Evolutionary conservation across 2,888 invertebrate genomes (phyloP).

Genomic region (Tribolium freemani): DNA sequence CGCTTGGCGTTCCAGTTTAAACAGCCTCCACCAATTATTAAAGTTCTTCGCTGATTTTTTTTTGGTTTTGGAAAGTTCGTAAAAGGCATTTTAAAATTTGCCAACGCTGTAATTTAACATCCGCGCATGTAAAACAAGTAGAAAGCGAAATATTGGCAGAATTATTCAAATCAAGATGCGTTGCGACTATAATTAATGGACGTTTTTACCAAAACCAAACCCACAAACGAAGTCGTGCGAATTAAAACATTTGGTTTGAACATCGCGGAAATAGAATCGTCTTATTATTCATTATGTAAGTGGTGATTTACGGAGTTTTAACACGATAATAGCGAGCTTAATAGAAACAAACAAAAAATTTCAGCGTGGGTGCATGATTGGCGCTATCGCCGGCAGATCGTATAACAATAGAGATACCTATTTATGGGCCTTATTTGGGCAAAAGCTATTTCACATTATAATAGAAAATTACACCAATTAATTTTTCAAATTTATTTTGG

Average conservation of each 20-base stretch:
- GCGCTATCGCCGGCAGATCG: neutral
- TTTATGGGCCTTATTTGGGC: neutral
- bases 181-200: neutral
- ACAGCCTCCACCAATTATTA: neutral
- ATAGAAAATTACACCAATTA: neutral
- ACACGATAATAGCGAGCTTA: slow-evolving; percentile 2
- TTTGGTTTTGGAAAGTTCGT: neutral
- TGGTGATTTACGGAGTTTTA: slow-evolving; percentile 18
- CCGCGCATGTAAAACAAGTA: slow-evolving; percentile 13
- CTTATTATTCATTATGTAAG: slow-evolving; percentile 16
- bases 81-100: neutral
- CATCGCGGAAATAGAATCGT: slow-evolving; percentile 1
- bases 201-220: neutral
- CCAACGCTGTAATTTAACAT: slow-evolving; percentile 7
- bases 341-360: slow-evolving; percentile 16
- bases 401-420: slow-evolving; percentile 1
- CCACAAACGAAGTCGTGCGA: slow-evolving; percentile 18
- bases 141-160: slow-evolving; percentile 25
- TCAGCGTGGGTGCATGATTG: neutral
- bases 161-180: slow-evolving; percentile 7
- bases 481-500: too few relatives aligned
- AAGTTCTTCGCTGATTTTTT: neutral
- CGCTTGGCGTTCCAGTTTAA: neutral
- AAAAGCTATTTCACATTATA: slow-evolving; percentile 1
- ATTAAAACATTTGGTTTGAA: neutral